Base-by-base conservation (phyloP, 2,113 vertebrate genomes). In the Chloropsis cyanopogon region DNA sequence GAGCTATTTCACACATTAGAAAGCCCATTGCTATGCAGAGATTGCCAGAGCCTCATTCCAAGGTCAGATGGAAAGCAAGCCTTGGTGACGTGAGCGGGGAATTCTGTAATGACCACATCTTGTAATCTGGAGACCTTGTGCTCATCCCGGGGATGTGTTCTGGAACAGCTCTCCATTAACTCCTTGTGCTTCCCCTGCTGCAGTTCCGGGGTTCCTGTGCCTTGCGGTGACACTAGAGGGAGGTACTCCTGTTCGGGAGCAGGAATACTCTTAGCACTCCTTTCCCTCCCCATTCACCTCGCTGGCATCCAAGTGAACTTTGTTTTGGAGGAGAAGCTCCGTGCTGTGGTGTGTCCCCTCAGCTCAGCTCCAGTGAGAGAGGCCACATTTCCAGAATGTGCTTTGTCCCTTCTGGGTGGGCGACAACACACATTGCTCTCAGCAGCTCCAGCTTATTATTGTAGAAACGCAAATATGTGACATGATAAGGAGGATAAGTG, bases 71-170 rank as follows among this genome's bases (percentile, higher is more conserved):
- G 82, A 81, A 82, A 88, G 88, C 18, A 70, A 88, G 64, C 88
- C 76, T 66, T 71, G 94, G 47, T 95, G 94, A 96, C 72, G 76
- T 57, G 85, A 54, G 71, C 0, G 87, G 77, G 90, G 86, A 96
- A 95, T 95, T 97, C 95, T 96, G 1, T 83, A 81, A 66, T 90
- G 88, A 96, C 92, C 90, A 86, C 95, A 95, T 81, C n/a, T 89
- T 79, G 73, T 93, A 94, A 93, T 95, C 97, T 95, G 95, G 83
- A 92, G 95, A 93, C 88, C 94, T 81, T 94, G 96, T 95, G 66
- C 91, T 84, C 82, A 69, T 94, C 77, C 82, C 82, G 13, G 19
- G 69, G 80, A 91, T 75, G 77, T 26, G 14, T 71, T 81, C 77
- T 88, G 81, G 81, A 89, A 49, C 13, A 86, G 46, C 61, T 89